Evolutionary conservation across 1,140 invertebrate genomes (phyloP), one percentile per base, ranked within the genome.

Genomic region (Reticulitermes speratus): DNA sequence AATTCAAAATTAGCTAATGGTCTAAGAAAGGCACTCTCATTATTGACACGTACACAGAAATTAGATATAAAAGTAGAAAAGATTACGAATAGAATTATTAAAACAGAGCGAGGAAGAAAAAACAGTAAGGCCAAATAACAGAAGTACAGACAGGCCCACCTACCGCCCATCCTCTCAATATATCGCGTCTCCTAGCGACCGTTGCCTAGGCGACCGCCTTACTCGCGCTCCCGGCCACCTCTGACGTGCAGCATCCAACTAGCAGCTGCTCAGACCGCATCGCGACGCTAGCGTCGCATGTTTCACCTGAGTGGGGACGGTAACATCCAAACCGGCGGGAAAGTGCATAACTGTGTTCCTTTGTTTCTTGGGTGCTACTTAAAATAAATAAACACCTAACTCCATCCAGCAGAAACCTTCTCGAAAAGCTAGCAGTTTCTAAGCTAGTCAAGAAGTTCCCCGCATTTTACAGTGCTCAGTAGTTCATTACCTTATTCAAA

Each of bases 131-230:
- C 59, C 59, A 65, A 1, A 23, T 23, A 65, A 30, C 25, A n/a
- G 65, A 75, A 30, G 65, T 23, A 65, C 3, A 65, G 65, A 25
- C 65, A 75, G 65, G 65, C 65, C 65, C 65, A 75, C 65, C 65
- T 75, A 75, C 65, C 65, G 30, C 65, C 65, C n/a, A n/a, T 30
- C 65, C 25, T 65, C 21, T 65, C 59, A 23, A 23, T 65, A 21
- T 65, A 21, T 65, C 59, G n/a, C 65, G 65, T n/a, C 65, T 75
- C 65, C 65, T 75, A 75, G 65, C 65, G 25, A 75, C 65, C 65
- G 65, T 75, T 75, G 65, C 65, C 65, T 75, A 30, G 65, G 65
- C 65, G 25, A 75, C 65, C 16, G 65, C 65, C 65, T 75, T 16
- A 75, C 65, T 75, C 25, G n/a, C 65, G 25, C 65, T n/a, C 65